Base-by-base conservation (phyloP, 2,888 invertebrate genomes). In the Apotomis capreana region DNA sequence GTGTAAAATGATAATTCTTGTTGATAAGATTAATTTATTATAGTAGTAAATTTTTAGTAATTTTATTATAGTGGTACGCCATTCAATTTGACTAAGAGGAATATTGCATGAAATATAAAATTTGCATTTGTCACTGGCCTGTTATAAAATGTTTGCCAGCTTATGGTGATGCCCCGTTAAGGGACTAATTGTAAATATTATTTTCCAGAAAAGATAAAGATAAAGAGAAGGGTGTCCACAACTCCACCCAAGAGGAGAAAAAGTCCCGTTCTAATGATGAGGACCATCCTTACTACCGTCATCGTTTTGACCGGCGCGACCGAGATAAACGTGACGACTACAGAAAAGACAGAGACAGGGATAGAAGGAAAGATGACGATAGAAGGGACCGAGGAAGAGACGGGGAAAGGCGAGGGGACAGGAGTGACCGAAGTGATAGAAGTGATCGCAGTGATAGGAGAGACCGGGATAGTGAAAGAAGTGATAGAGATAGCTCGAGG, bases 211-310 rank as follows among this genome's bases (percentile, higher is more conserved):
- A 84, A 82, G 92, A 92, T 76, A 89, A 90, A 77, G 94, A 94
- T 68, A 94, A 94, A 84, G 95, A 96, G 76, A 95, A 96, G 82
- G 96, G 96, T 40, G 95, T 97, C 0, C 95, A 95, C 84, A 94
- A 95, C 60, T 95, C 96, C 0, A 95, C 96, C 36, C 94, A 95
- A 88, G 94, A 95, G 78, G 91, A 91, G 82, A 92, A 93, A 76
- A 86, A 89, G 79, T 80, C 87, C 58, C 79, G 85, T 67, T 88
- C 89, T 55, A 88, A 89, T 74, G 89, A 91, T 69, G 89, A 88
- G 65, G 90, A 92, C 75, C 87, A 90, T 63, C 78, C 82, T 10
- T 87, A 84, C 73, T 87, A 87, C 69, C 80, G 84, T 15, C 83
- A 87, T 9, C 87, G 91, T 10, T 88, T 91, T 73, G 87, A 89